Evolutionary conservation across 2,888 invertebrate genomes (phyloP), one percentile per base, ranked within the genome.

Genomic region (Eilema griseolum): DNA sequence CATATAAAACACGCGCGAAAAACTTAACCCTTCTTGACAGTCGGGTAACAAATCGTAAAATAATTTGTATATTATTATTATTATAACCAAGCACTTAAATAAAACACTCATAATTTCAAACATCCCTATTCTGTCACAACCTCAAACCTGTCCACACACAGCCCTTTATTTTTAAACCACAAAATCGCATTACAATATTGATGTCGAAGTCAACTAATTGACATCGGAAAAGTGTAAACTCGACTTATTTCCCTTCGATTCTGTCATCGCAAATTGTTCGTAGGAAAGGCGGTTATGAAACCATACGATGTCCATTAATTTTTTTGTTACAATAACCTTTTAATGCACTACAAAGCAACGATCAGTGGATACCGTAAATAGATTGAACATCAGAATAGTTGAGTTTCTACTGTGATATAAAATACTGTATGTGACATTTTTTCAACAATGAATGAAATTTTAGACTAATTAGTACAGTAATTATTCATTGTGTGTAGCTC

Each of bases 341-440:
- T 90, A 91, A 90, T 89, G 86, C 82, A 87, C 85, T 88, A 85
- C 88, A 88, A 85, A 85, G 83, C 83, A 85, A 78, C 79, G 80
- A 85, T 85, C 85, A 76, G 81, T 65, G 76, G 72, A 74, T 74
- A 80, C 81, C 85, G 75, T 82, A 86, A 87, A 89, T 90, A 88
- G 87, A 90, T 88, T 86, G 83, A 81, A 85, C 85, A 84, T 86
- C 86, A 83, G 79, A 84, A 85, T 85, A 78, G 70, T 67, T 71
- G 71, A 26, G 52, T 66, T 61, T 62, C 24, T 76, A 64, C 14
- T 11, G 23, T 63, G 16, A 1, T 24, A n/a, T 46, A 62, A 74
- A 81, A 82, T 68, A 56, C n/a, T 76, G 83, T 81, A 85, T 67
- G 70, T 60, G 56, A 23, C 66, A 33, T 46, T 67, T 72, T 66